Base-by-base conservation (phyloP, 2,888 invertebrate genomes). In the Euzophera pinguis region DNA sequence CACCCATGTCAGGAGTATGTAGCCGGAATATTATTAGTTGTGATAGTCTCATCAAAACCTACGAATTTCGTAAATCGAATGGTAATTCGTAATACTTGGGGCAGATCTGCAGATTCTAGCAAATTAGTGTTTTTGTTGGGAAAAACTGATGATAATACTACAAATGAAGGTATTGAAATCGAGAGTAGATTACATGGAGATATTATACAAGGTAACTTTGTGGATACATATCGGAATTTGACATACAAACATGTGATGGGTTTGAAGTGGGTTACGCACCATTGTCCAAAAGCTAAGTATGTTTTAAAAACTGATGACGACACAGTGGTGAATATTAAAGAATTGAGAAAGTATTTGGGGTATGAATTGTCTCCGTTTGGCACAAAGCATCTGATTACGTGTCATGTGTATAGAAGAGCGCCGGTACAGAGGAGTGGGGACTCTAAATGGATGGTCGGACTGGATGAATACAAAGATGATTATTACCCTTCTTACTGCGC, bases 201-300 rank as follows among this genome's bases (percentile, higher is more conserved):
- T 68, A 86, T 97, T 49, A 91, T 96, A 13, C 95, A 96, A 70
- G 96, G 96, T 0, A 93, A 91, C 54, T 97, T 96, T 66, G 61
- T 91, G 38, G 97, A 97, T 79, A 91, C 93, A 0, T 97, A 97
- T 69, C 91, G 93, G 49, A 97, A 97, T 76, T 92, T 97, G 81
- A 96, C 96, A 0, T 94, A 96, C 65, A 97, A 97, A 71, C 96
- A 96, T 75, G 93, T 95, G 7, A 95, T 95, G 92, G 94, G 93
- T 0, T 85, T 96, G 42, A 95, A 95, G 71, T 96, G 96, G 94
- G 92, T 93, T 13, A 83, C 91, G 0, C 93, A 93, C 64, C 92
- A 94, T 67, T 96, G 96, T 74, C 89, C 92, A 0, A 83, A 88
- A 35, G 95, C 94, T 0, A 93, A 92, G 63, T 93, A 92, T 65